phyloP scores from a whole-genome alignment of 2,888 invertebrate genomes.

The Cremastobaeus sp. region DNA sequence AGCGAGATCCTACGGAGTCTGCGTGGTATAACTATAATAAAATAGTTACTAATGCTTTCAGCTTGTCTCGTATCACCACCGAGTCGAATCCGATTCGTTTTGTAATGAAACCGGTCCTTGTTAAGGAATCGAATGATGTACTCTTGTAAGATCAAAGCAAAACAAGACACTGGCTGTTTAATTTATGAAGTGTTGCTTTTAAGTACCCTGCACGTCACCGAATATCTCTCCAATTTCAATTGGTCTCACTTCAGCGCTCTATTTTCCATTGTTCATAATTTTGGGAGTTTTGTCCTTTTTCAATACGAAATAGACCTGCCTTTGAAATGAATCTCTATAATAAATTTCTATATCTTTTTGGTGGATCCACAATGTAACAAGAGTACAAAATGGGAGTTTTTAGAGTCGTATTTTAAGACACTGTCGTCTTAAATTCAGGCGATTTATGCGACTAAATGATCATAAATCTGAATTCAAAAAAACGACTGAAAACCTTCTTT shows the following conservation, averaged over 20 bases:
- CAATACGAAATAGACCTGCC: conserved; percentile 4
- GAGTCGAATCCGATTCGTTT: conserved; percentile 55
- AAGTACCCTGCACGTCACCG: conserved; percentile 34
- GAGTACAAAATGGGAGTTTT: too few species aligned
- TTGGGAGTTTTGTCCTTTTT: conserved; percentile 9
- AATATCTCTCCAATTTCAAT: conserved; percentile 30
- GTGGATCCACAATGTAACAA: too few species aligned
- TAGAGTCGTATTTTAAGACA: too few species aligned
- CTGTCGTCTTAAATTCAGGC: too few species aligned
- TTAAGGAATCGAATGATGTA: conserved; percentile 54
- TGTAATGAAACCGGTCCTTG: conserved; percentile 59
- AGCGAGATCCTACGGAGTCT: not conserved
- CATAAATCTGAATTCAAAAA: too few species aligned
- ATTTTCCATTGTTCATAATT: conserved; percentile 36
- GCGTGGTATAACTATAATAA: conserved; percentile 33
- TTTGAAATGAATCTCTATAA: too few species aligned
- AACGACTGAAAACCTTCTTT: too few species aligned
- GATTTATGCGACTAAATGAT: too few species aligned
- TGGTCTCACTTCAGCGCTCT: conserved; percentile 16
- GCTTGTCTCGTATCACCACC: conserved; percentile 44
- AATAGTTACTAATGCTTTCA: conserved; percentile 52
- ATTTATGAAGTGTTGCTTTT: conserved; percentile 57
- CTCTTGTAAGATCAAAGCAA: conserved; percentile 46
- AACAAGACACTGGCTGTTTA: conserved; percentile 45
- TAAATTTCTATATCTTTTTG: too few species aligned